Evolutionary conservation across 2,888 invertebrate genomes (phyloP).

Genomic region (Apodemia duryi): DNA sequence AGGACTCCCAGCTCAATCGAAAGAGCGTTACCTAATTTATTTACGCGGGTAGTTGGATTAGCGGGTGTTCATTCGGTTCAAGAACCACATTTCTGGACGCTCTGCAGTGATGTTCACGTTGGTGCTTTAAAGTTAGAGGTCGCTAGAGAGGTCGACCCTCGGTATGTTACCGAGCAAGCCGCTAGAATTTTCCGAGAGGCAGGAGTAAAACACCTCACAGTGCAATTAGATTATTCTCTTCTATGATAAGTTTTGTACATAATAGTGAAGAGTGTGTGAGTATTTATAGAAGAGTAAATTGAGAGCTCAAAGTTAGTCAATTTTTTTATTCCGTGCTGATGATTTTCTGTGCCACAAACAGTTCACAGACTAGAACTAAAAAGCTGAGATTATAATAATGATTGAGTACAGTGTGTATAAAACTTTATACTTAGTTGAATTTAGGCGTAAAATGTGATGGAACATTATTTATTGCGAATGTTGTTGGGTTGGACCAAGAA

Average conservation of each 20-base stretch:
- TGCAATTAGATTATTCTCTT: slow-evolving; percentile 95
- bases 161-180: slow-evolving; percentile 94
- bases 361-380: neutral
- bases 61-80: slow-evolving; percentile 97
- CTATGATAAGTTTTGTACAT: slow-evolving; percentile 55
- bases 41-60: slow-evolving; percentile 92
- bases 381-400: slow-evolving; percentile 1
- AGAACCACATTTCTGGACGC: slow-evolving; percentile 98
- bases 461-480: slow-evolving; percentile 5
- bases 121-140: slow-evolving; percentile 97
- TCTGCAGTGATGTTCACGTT: slow-evolving; percentile 95
- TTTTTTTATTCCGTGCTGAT: neutral
- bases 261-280: slow-evolving; percentile 28
- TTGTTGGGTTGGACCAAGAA: neutral
- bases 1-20: slow-evolving; percentile 92
- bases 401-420: slow-evolving; percentile 5
- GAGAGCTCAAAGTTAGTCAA: slow-evolving; percentile 24
- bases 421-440: neutral
- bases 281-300: slow-evolving; percentile 29
- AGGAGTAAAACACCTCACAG: slow-evolving; percentile 94
- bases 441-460: slow-evolving; percentile 11
- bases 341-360: neutral
- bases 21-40: slow-evolving; percentile 90
- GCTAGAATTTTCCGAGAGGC: slow-evolving; percentile 96
- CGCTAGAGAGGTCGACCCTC: slow-evolving; percentile 93